Evolutionary conservation across 2,797 vertebrate genomes (phyloP), one percentile per base, ranked within the genome.

Genomic region (Pogonophryne albipinna): DNA sequence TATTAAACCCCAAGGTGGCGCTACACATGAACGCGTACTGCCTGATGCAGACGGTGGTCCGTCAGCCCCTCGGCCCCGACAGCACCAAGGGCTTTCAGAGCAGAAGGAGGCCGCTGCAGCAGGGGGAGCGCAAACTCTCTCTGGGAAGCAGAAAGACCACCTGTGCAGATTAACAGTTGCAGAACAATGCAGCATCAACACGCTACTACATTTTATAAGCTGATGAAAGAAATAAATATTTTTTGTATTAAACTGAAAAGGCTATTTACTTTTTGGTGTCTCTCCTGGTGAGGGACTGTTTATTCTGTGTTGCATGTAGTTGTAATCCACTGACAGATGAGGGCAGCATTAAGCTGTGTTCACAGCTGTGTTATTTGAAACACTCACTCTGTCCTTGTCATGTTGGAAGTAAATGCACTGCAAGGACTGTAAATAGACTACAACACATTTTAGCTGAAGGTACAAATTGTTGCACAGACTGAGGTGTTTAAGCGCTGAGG

Each of bases 71-170:
- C 0, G 75, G 94, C n/a, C 93, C 95, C 0, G 90, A 94, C 23
- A 91, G 86, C 45, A 90, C 91, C 45, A 75, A 59, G 63, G 92
- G 95, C 11, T 95, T 95, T 70, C 79, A 79, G 75, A 77, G 84
- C 84, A 85, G 93, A 59, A 81, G 83, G 53, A 92, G 85, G 44
- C 63, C 1, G 38, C 91, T 80, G 55, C 79, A 84, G 6, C 71
- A 14, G n/a, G 82, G 38, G 68, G 87, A 77, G 87, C 44, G 53
- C 44, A 15, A 20, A 17, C n/a, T 14, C 51, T 51, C 52, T 15
- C 27, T 10, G 9, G 47, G 50, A 44, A 34, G 57, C 5, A 63
- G 41, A 1, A 61, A 12, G 0, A 23, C 19, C n/a, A 44, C 51
- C 31, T 49, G 20, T 15, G 46, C 41, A 49, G 55, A 70, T 4